Conservation (phyloP, 2,113 vertebrate genomes). For the Ochotona curzoniae region DNA sequence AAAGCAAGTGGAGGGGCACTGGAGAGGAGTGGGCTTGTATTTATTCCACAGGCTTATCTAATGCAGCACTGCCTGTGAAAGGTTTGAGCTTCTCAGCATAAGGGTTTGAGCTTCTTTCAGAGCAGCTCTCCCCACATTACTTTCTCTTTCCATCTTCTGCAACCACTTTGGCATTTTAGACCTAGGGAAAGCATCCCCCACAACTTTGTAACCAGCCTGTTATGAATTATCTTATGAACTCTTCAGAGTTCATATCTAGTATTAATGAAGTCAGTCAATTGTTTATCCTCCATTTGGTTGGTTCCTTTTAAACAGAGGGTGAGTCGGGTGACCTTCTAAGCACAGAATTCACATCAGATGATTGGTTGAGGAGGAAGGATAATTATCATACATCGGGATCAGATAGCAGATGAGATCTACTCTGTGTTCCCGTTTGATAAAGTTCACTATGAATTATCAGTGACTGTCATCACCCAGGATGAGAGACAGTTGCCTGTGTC, state of each 20-base stretch:
- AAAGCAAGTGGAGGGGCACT: background rate
- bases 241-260: background rate
- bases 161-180: background rate
- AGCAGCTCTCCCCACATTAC: background rate
- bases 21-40: background rate
- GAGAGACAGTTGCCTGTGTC: background rate
- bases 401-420: background rate
- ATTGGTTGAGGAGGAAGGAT: background rate
- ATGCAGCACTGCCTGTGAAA: background rate
- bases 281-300: background rate
- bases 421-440: background rate
- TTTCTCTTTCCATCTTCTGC: background rate
- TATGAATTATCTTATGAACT: background rate
- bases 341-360: background rate
- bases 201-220: background rate
- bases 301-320: background rate
- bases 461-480: background rate
- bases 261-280: background rate
- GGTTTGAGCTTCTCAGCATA: background rate
- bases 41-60: background rate
- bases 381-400: background rate
- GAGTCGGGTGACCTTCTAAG: background rate
- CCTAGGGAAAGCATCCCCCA: background rate
- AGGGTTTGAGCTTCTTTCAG: background rate
- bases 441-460: background rate